These are phyloP conservation scores for Geotrupes spiniger DNA, from an alignment of 2,888 invertebrate species.

Conservation along the genomic window DNA sequence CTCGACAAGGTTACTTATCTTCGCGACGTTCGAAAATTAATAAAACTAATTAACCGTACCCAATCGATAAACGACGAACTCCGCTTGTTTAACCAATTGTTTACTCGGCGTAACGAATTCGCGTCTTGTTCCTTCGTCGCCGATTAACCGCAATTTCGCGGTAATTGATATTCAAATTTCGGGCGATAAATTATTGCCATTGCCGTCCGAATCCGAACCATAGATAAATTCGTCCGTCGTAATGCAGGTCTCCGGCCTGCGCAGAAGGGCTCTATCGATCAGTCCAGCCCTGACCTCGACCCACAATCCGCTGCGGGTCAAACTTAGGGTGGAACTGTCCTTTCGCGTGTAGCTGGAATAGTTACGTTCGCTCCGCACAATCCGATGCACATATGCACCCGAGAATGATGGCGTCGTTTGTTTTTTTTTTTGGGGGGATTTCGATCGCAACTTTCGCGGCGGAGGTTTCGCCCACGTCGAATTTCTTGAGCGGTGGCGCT, in stretches of 20 bases:
- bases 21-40: too few relatives aligned
- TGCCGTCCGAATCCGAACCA: background rate
- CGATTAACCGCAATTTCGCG: too few relatives aligned
- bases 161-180: conserved; percentile 1
- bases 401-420: background rate
- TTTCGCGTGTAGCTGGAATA: conserved; percentile 1
- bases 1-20: too few relatives aligned
- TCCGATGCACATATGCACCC: background rate
- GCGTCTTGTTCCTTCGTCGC: too few relatives aligned
- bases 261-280: conserved; percentile 43
- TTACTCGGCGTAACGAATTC: too few relatives aligned
- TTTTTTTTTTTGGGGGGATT: too few relatives aligned
- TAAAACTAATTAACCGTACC: too few relatives aligned
- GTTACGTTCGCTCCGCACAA: background rate
- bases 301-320: conserved; percentile 43
- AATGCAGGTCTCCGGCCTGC: conserved; percentile 20
- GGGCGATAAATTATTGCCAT: background rate
- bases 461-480: too few relatives aligned
- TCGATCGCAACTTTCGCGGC: too few relatives aligned
- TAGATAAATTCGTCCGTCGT: conserved; percentile 14
- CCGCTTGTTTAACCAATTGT: too few relatives aligned
- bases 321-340: conserved; percentile 35
- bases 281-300: conserved; percentile 49
- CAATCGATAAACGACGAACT: too few relatives aligned
- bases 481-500: too few relatives aligned